Percentiles rank a stretch among this genome's conserved stretches.
Conservation (phyloP, 2,113 vertebrate species). For the Oncorhynchus kisutch region DNA sequence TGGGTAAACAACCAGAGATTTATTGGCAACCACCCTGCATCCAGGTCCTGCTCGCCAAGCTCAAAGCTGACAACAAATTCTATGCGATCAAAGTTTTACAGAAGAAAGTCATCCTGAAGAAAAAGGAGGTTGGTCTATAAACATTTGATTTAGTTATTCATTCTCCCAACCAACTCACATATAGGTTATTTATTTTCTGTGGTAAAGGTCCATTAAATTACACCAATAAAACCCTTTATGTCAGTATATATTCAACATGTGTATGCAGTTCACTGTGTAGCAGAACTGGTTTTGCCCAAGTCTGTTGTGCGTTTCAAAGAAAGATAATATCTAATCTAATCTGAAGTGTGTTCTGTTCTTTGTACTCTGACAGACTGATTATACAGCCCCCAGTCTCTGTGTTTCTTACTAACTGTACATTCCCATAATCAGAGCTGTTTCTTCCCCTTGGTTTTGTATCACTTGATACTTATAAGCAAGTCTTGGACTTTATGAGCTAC, state of each 20-base stretch:
- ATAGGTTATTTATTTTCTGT: background rate
- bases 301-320: background rate
- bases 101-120: slow-evolving; percentile 96
- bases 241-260: background rate
- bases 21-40: slow-evolving; percentile 42
- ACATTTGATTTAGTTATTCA: background rate
- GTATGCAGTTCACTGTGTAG: background rate
- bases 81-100: slow-evolving; percentile 96
- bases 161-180: background rate
- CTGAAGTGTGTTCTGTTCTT: slow-evolving; percentile 43
- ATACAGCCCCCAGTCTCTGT: slow-evolving; percentile 29
- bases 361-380: slow-evolving; percentile 46
- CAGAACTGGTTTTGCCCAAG: background rate
- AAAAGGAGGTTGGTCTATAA: slow-evolving; percentile 85
- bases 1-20: background rate
- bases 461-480: no score
- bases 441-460: no score
- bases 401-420: background rate
- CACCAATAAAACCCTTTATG: no score
- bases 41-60: slow-evolving; percentile 94
- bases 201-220: background rate
- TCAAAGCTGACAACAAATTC: slow-evolving; percentile 87
- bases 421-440: background rate
- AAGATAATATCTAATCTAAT: slow-evolving; percentile 68
- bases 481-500: no score